Evolutionary conservation across 92 coral and sea anemone genomes (phyloP).

Genomic region (Pocillopora meandrina): DNA sequence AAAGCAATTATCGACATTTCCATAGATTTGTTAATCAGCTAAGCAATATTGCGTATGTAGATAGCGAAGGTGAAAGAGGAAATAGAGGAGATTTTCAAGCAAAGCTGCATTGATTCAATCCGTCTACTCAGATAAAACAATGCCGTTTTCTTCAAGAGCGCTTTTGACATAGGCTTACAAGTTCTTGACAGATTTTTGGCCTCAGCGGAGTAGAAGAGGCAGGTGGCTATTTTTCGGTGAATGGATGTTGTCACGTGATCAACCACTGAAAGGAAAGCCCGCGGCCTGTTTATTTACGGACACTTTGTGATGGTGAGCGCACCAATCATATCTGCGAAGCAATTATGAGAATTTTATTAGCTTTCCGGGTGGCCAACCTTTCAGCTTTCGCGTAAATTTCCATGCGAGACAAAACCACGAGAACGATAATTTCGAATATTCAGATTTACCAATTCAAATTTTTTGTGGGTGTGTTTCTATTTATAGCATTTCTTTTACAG

Average conservation of each 20-base stretch:
- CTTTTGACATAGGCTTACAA: slow-evolving; percentile 38
- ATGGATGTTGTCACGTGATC: slow-evolving; percentile 43
- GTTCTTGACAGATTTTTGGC: slow-evolving; percentile 47
- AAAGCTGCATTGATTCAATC: neutral
- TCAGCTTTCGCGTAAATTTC: slow-evolving; percentile 1
- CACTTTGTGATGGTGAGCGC: slow-evolving; percentile 11
- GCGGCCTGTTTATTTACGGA: slow-evolving; percentile 40
- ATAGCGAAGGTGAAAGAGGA: neutral
- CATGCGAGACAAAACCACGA: slow-evolving; percentile 12
- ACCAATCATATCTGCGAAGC: slow-evolving; percentile 34
- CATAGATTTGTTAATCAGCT: neutral
- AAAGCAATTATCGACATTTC: slow-evolving; percentile 22
- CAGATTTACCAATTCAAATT: too few relatives aligned
- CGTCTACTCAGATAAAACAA: neutral
- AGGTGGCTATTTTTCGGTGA: slow-evolving; percentile 45
- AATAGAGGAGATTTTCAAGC: neutral
- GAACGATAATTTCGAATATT: neutral
- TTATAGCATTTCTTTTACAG: neutral
- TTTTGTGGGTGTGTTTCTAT: neutral
- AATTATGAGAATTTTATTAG: slow-evolving; percentile 47
- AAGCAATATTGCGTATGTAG: neutral
- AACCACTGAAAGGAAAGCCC: slow-evolving; percentile 45
- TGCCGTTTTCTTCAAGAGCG: slow-evolving; percentile 25
- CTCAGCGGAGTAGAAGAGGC: slow-evolving; percentile 14
- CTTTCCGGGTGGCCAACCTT: slow-evolving; percentile 34